These are phyloP conservation scores for Drosophila mayri DNA, from an alignment of 1,140 invertebrate genomes.

Conservation along the genomic window DNA sequence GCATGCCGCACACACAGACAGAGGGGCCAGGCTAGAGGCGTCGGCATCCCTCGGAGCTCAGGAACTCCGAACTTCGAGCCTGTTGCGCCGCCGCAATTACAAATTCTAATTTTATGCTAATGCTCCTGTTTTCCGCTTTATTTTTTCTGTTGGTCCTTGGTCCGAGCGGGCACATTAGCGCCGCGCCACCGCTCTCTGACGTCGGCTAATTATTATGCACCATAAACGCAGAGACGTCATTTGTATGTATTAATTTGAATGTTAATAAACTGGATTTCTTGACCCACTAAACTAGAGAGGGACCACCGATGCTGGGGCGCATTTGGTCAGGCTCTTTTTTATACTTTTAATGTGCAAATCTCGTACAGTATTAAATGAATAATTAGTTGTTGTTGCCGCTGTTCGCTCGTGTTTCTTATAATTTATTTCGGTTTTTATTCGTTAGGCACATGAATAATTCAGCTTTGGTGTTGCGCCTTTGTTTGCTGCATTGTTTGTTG, in stretches of 20 bases:
- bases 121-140: constrained; percentile 50
- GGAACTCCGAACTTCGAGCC: constrained; percentile 33
- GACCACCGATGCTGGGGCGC: constrained; percentile 55
- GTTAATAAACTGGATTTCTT: constrained; percentile 84
- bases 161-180: constrained; percentile 45
- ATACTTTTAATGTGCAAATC: constrained; percentile 70
- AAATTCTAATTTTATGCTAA: constrained; percentile 84
- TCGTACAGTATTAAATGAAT: constrained; percentile 77
- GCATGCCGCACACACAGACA: constrained; percentile 60
- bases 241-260: constrained; percentile 83
- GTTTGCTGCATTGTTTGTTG: constrained; percentile 38
- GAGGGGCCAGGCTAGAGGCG: constrained; percentile 42
- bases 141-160: constrained; percentile 56
- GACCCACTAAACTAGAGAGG: constrained; percentile 81
- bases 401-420: constrained; percentile 67
- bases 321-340: constrained; percentile 55
- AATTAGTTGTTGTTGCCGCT: constrained; percentile 57
- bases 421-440: constrained; percentile 80
- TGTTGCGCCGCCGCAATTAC: constrained; percentile 83
- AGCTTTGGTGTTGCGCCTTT: constrained; percentile 53
- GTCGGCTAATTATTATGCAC: constrained; percentile 79
- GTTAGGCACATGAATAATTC: constrained; percentile 77
- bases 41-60: constrained; percentile 9
- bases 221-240: constrained; percentile 74
- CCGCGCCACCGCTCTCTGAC: constrained; percentile 3